These are phyloP conservation scores for Piprites chloris DNA, from an alignment of 2,113 vertebrate genomes.

Conservation along the genomic window DNA sequence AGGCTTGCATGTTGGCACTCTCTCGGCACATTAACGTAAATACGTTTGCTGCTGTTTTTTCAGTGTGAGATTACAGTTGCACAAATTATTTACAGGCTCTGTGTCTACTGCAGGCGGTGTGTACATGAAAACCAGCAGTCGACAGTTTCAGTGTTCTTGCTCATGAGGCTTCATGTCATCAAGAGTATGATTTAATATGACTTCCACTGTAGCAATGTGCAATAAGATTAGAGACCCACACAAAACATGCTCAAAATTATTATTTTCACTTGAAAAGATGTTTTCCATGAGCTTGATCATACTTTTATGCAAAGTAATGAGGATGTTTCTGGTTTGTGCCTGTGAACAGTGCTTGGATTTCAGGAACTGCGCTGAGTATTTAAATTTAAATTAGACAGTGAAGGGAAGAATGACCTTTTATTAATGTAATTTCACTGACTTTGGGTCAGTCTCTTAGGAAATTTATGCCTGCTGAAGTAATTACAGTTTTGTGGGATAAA, in stretches of 20 bases:
- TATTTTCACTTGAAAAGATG: neutral
- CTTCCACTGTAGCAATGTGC: neutral
- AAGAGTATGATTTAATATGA: neutral
- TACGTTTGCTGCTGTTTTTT: neutral
- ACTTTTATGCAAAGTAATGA: neutral
- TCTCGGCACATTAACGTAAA: neutral
- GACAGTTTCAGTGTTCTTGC: neutral
- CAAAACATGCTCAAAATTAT: neutral
- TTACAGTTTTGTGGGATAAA: neutral
- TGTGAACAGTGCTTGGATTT: neutral
- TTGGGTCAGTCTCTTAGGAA: neutral
- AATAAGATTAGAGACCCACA: neutral
- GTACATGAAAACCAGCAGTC: neutral
- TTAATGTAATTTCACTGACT: neutral
- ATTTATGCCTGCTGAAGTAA: neutral
- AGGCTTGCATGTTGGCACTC: neutral
- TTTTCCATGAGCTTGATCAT: neutral
- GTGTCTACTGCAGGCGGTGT: fast-evolving
- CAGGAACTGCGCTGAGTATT: neutral
- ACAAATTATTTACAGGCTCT: neutral
- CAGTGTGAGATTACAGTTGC: neutral
- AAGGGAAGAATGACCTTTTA: neutral
- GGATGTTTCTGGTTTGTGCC: neutral
- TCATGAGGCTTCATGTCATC: neutral
- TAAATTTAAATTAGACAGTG: neutral